Evolutionary conservation across 1,140 invertebrate species (phyloP).

Genomic region (Panulirus ornatus): DNA sequence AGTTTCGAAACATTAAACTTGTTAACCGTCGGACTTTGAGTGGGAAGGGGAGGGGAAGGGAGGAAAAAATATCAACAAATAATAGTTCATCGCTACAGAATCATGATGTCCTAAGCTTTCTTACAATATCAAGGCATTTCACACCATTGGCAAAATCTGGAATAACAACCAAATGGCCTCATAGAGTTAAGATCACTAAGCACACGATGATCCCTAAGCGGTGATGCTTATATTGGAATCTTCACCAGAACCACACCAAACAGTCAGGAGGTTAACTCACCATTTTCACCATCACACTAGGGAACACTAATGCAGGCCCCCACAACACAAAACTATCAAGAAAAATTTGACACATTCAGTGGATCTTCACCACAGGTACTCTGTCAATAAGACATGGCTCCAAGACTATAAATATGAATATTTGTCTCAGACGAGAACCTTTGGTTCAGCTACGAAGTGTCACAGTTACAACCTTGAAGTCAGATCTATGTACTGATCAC

Average conservation of each 20-base stretch:
- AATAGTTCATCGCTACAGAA: conserved; percentile 44
- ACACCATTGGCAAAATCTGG: conserved; percentile 40
- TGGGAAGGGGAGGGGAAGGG: conserved; percentile 18
- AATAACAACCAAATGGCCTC: conserved; percentile 28
- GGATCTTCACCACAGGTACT: conserved; percentile 51
- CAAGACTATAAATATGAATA: conserved; percentile 48
- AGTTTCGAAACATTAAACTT: conserved; percentile 55
- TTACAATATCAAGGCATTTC: conserved; percentile 44
- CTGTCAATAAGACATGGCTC: conserved; percentile 41
- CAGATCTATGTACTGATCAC: conserved; percentile 56
- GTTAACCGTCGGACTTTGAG: conserved; percentile 30
- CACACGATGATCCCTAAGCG: conserved; percentile 46
- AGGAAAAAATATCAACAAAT: conserved; percentile 52
- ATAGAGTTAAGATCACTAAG: conserved; percentile 23
- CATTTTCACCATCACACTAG: conserved; percentile 47
- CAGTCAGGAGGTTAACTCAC: conserved; percentile 40
- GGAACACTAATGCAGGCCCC: conserved; percentile 49
- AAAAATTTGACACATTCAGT: conserved; percentile 58
- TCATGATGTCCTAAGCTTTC: conserved; percentile 47
- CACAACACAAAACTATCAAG: conserved; percentile 55
- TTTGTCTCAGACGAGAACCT: conserved; percentile 25
- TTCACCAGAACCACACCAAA: conserved; percentile 68
- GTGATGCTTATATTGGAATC: conserved; percentile 18
- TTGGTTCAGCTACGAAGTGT: conserved; percentile 33
- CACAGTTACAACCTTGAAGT: conserved; percentile 65